These are phyloP conservation scores for Napeogenes inachia DNA, from an alignment of 2,888 invertebrate species.

Conservation along the genomic window DNA sequence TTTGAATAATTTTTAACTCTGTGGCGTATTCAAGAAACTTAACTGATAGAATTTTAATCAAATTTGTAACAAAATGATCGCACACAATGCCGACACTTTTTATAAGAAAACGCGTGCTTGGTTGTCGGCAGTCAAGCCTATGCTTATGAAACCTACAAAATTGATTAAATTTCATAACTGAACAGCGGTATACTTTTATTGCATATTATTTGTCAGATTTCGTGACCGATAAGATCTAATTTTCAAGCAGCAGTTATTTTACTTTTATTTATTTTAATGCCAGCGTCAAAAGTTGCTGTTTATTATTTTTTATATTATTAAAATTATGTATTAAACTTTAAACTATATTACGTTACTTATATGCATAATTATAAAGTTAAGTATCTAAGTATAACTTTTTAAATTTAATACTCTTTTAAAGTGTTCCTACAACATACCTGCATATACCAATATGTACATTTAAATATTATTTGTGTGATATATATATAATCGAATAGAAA, in stretches of 20 bases:
- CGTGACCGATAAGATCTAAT: slow-evolving; percentile 26
- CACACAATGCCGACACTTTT: slow-evolving; percentile 50
- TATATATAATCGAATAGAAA: too few relatives aligned
- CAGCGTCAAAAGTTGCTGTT: too few relatives aligned
- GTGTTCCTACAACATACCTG: too few relatives aligned
- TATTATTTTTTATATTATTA: too few relatives aligned
- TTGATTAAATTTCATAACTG: slow-evolving; percentile 64
- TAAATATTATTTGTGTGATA: too few relatives aligned
- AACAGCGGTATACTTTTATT: slow-evolving; percentile 44
- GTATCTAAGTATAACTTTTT: too few relatives aligned
- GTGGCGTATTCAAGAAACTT: slow-evolving; percentile 37
- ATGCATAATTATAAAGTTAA: too few relatives aligned
- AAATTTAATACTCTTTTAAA: too few relatives aligned
- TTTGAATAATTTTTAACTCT: slow-evolving; percentile 29
- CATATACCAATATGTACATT: too few relatives aligned
- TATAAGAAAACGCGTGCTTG: slow-evolving; percentile 56
- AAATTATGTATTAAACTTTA: too few relatives aligned
- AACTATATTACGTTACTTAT: too few relatives aligned
- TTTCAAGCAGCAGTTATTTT: slow-evolving; percentile 7
- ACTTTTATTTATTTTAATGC: not conserved
- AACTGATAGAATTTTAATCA: slow-evolving; percentile 67
- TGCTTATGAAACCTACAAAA: slow-evolving; percentile 57
- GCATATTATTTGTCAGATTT: slow-evolving; percentile 21
- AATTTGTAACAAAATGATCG: slow-evolving; percentile 64
- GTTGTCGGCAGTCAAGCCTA: slow-evolving; percentile 33